Percentiles rank a stretch among this genome's conserved stretches.
These are phyloP conservation scores for Hypolimnas misippus DNA, from an alignment of 2,888 invertebrate genomes.

Conservation along the genomic window DNA sequence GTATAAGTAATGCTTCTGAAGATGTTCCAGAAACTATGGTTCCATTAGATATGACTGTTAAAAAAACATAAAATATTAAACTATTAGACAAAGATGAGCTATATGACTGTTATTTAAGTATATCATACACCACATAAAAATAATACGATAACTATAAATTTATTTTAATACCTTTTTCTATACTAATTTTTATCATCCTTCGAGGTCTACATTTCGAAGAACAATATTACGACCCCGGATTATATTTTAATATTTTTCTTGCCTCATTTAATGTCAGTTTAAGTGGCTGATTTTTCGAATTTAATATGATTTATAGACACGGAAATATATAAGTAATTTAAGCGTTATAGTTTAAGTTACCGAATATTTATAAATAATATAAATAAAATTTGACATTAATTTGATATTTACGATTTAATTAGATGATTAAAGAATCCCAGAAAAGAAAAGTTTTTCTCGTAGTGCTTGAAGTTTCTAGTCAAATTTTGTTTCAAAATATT, in stretches of 20 bases:
- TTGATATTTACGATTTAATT: not conserved
- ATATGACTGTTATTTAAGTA: no score
- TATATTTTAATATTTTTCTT: no score
- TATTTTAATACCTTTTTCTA: no score
- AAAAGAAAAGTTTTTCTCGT: not conserved
- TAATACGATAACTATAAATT: no score
- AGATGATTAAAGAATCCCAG: not conserved
- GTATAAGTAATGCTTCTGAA: conserved; percentile 66
- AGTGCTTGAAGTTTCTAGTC: conserved; percentile 50
- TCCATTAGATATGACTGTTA: conserved; percentile 67
- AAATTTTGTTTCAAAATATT: conserved; percentile 48
- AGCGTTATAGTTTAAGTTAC: not conserved
- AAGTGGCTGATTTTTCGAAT: no score
- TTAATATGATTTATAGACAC: no score
- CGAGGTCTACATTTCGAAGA: no score
- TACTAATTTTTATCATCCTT: no score
- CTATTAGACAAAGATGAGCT: no score
- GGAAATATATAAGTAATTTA: not conserved
- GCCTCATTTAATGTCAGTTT: no score
- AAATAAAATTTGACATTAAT: not conserved
- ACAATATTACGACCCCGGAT: no score
- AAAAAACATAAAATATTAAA: conserved; percentile 60
- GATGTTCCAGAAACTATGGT: conserved; percentile 77
- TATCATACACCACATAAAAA: no score
- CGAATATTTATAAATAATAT: not conserved